phyloP scores from a whole-genome alignment of 2,113 vertebrate genomes.

The Azemiops feae region DNA sequence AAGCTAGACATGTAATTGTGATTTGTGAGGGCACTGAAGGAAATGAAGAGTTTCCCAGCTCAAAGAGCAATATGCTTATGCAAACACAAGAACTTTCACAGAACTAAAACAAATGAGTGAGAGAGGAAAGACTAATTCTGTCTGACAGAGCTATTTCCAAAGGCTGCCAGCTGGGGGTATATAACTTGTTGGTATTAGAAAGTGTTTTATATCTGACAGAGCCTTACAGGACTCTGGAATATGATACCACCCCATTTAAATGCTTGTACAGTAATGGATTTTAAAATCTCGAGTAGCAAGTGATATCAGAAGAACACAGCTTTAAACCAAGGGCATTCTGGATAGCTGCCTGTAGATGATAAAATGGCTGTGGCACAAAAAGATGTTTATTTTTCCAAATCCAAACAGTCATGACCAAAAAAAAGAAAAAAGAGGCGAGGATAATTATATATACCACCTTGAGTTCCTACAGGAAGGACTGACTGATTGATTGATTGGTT shows the following conservation, averaged over 20 bases:
- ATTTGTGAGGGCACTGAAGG: background rate
- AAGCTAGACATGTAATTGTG: slow-evolving; percentile 6
- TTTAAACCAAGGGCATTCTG: background rate
- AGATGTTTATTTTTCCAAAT: background rate
- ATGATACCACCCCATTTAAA: background rate
- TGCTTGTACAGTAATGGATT: background rate
- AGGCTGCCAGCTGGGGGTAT: background rate
- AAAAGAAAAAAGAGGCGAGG: background rate
- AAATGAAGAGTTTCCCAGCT: background rate
- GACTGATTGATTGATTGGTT: background rate
- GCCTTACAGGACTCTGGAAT: background rate
- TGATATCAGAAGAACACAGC: background rate
- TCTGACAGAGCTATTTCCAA: background rate
- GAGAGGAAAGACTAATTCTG: background rate
- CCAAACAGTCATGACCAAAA: background rate
- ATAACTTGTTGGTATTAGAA: background rate
- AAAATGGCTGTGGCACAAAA: background rate
- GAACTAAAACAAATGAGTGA: background rate
- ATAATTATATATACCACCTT: background rate
- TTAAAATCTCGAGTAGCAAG: background rate
- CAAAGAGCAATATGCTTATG: background rate
- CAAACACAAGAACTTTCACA: background rate
- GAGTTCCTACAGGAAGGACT: background rate
- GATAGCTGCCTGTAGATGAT: too few relatives aligned
- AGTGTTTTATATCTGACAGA: background rate